Evolutionary conservation across 2,888 invertebrate species (phyloP), one percentile per base, ranked within the genome.

Genomic region (Sesia bembeciformis): DNA sequence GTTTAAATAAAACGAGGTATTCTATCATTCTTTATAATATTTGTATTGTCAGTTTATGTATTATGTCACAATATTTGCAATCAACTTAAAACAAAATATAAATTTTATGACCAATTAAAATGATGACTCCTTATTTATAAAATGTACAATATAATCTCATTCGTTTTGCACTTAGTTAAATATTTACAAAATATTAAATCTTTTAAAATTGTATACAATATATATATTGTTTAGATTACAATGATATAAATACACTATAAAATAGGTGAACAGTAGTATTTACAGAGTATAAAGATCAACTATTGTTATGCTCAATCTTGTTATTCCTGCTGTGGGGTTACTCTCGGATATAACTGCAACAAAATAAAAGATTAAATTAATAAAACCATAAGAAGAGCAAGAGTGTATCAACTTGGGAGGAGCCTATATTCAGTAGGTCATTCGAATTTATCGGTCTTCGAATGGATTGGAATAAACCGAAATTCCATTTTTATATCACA

Each of bases 291-390:
- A 79, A 81, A 77, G 77, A 40, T 82, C 76, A 76, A 73, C 68
- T 52, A 70, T 63, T 62, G n/a, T n/a, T 72, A 76, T 72, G 70
- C 63, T 63, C 58, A 58, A 58, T 58, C 68, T 74, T 60, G 57
- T 70, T 60, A 84, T 59, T 90, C 89, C 67, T 88, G 90, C 84
- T 91, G 91, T 67, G 91, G 79, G 76, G 91, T 90, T 78, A 92
- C 91, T 82, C 92, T 90, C 70, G 92, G 92, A 76, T 92, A 92
- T 78, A 92, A 88, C 92, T 92, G 88, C 1, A 90, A 90, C 62
- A 70, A 73, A 62, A 64, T 64, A 65, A 59, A 58, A 52, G 38
- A 1, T 5, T 39, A 38, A 6, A 39, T 38, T 39, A 50, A 50
- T 8, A 50, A 38, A 1, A 49, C 6, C 38, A 50, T 4, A 50